Conservation (phyloP, 2,797 vertebrate species). For the Phataginus tricuspis region DNA sequence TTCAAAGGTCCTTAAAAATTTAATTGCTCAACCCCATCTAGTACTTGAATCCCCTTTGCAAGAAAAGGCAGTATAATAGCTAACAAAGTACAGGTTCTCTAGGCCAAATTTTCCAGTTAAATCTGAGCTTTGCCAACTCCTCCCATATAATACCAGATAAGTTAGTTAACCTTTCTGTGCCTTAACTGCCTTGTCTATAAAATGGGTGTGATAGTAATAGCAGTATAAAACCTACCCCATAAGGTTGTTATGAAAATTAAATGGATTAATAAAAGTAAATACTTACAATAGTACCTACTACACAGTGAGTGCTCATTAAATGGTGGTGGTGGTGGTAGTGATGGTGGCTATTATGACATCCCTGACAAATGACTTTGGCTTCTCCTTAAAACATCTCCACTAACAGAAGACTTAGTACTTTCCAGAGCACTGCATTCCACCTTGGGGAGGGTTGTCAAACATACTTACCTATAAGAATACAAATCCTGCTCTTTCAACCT, state of each 20-base stretch:
- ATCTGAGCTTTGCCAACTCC: neutral
- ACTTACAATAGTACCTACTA: neutral
- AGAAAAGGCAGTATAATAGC: neutral
- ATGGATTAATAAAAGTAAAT: conserved; percentile 43
- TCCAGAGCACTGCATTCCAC: neutral
- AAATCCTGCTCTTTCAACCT: conserved; percentile 2
- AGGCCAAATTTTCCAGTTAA: conserved; percentile 3
- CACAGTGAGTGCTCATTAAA: neutral
- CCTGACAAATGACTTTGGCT: neutral
- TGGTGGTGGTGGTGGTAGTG: neutral
- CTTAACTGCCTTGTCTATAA: conserved; percentile 46
- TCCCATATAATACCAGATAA: neutral
- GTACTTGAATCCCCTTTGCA: neutral
- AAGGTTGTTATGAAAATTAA: conserved; percentile 12
- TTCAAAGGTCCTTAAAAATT: neutral
- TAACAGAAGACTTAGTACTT: neutral
- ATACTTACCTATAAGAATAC: conserved; percentile 10
- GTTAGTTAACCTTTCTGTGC: neutral
- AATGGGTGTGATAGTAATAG: neutral
- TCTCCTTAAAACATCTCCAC: neutral
- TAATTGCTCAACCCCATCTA: neutral
- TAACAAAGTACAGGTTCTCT: neutral
- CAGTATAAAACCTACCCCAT: neutral
- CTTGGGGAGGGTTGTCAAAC: neutral
- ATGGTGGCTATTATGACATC: neutral